A percentile compares a stretch with the other conserved stretches of the same genome.
Evolutionary conservation across 2,888 invertebrate species (phyloP).

Genomic region (Arenicola marina): DNA sequence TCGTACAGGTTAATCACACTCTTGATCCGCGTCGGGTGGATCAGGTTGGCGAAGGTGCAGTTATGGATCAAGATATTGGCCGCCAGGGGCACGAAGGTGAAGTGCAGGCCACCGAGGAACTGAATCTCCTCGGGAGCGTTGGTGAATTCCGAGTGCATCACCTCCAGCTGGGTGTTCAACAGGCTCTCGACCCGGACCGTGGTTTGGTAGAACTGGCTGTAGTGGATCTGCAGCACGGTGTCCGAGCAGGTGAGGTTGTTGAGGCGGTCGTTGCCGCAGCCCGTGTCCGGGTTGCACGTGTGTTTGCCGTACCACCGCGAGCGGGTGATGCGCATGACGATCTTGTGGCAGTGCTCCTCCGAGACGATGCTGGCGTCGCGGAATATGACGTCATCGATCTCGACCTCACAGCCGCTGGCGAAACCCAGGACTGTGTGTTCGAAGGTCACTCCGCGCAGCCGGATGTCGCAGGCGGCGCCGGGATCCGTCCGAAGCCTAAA

Average conservation of each 20-base stretch:
- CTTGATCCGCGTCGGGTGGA: constrained; percentile 24
- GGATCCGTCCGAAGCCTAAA: background rate
- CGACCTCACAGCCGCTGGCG: background rate
- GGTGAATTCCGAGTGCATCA: constrained; percentile 12
- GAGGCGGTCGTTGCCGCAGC: constrained; percentile 8
- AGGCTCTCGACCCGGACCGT: constrained; percentile 8
- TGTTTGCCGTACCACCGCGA: constrained; percentile 20
- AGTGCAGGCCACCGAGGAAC: constrained; percentile 25
- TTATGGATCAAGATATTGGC: constrained; percentile 21
- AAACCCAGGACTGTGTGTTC: background rate
- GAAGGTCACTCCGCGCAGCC: background rate
- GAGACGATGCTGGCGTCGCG: background rate
- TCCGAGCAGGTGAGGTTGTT: constrained; percentile 19
- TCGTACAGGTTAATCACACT: constrained; percentile 35
- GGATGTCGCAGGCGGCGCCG: background rate
- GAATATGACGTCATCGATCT: background rate
- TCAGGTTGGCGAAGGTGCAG: constrained; percentile 21
- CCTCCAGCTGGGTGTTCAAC: constrained; percentile 1
- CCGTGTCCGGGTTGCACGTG: constrained; percentile 4
- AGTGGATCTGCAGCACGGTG: constrained; percentile 11
- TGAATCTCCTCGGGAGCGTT: constrained; percentile 8
- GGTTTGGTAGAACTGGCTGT: constrained; percentile 24
- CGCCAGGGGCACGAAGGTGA: constrained; percentile 18
- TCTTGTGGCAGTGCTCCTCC: constrained; percentile 8
- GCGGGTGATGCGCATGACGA: constrained; percentile 14